Conservation (phyloP, 2,888 invertebrate genomes). For the Drosophila prolongata region DNA sequence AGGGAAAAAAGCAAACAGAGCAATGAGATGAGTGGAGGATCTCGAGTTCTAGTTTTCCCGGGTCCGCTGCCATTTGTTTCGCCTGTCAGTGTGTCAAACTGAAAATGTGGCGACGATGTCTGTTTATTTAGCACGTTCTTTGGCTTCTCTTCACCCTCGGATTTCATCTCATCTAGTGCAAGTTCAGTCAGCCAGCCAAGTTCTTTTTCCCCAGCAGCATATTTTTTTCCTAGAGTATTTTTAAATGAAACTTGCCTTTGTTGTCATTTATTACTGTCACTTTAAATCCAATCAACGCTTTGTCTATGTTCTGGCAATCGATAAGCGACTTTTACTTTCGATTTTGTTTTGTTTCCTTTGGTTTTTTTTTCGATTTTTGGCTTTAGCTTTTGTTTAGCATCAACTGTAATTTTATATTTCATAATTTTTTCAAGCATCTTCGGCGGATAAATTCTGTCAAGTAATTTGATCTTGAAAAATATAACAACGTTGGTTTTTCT, state of each 20-base stretch:
- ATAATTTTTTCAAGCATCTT: conserved; percentile 6
- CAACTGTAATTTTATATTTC: conserved; percentile 55
- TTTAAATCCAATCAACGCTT: conserved; percentile 82
- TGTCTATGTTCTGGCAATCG: conserved; percentile 61
- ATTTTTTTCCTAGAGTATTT: conserved; percentile 45
- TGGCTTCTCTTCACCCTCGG: conserved; percentile 28
- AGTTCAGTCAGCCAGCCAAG: conserved; percentile 35
- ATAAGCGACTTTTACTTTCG: conserved; percentile 26
- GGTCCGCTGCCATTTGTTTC: conserved; percentile 66
- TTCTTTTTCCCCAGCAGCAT: conserved; percentile 9
- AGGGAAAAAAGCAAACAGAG: conserved; percentile 1
- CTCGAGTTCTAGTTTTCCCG: conserved; percentile 15
- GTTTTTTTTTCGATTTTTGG: conserved; percentile 6
- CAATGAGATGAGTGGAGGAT: conserved; percentile 16
- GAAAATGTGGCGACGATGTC: conserved; percentile 67
- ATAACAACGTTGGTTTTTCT: neutral
- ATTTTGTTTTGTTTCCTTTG: conserved; percentile 8
- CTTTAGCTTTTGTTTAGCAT: conserved; percentile 27
- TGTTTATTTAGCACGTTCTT: conserved; percentile 53
- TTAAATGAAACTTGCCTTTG: conserved; percentile 76
- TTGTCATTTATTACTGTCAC: conserved; percentile 82
- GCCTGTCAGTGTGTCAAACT: conserved; percentile 68
- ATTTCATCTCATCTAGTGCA: conserved; percentile 31
- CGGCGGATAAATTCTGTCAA: conserved; percentile 9
- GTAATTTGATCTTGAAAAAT: conserved; percentile 17